Evolutionary conservation across 1,140 invertebrate genomes (phyloP), one percentile per base, ranked within the genome.

Genomic region (Chlorops oryzae): DNA sequence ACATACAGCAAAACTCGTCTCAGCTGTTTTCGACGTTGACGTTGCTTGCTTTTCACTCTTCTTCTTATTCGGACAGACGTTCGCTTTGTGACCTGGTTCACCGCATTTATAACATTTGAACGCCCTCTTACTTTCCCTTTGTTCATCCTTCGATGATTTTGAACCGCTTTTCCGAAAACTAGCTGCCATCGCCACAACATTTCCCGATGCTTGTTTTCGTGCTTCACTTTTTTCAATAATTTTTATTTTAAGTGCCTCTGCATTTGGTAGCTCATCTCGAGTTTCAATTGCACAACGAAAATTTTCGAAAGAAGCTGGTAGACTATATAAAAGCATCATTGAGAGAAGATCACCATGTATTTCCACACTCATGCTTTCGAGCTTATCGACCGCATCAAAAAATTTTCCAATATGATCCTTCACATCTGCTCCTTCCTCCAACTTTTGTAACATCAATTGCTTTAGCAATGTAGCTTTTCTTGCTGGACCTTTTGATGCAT

Each of bases 381-480:
- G 37, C 47, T 59, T 61, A 20, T 56, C 53, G 2, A 58, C 47
- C 2, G 52, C 45, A 53, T 61, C 57, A 15, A 57, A 59, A 41
- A 63, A 63, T 13, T 52, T 50, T 12, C 46, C 51, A 5, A 59
- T 32, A 47, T 59, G 60, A 6, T 54, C 50, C n/a, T 50, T 37
- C 3, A 58, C 22, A 37, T 58, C 52, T 10, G 47, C 50, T 10
- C 48, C 49, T 13, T 58, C 56, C 15, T 42, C 15, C 51, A 62
- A 51, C 25, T 48, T 48, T 23, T 35, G 35, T 21, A 59, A 34
- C 20, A 55, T 53, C 1, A 61, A 24, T 38, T 51, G 49, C 47
- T 65, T 63, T n/a, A 65, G 34, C 10, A 62, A 47, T 7, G 54
- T 61, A 3, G 55, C 54, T 51, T 62, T 58, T 35, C 17, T 46